Evolutionary conservation across 2,888 invertebrate genomes (phyloP), one percentile per base, ranked within the genome.

Genomic region (Aethes cnicana): DNA sequence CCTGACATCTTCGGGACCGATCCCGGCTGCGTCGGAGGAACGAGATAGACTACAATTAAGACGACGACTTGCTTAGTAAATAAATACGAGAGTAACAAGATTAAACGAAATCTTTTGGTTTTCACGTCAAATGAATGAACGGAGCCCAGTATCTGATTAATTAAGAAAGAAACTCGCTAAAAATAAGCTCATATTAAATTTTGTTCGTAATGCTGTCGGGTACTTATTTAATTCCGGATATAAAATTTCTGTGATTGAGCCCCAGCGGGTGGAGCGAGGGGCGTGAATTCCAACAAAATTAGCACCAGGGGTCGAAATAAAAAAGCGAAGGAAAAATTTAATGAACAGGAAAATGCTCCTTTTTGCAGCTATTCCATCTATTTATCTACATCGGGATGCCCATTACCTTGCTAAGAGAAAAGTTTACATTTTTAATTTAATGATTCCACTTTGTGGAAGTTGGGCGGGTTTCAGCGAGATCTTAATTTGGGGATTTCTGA

Each of bases 271-370:
- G 84, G 83, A 80, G 81, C 73, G 81, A 84, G 85, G 90, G 90
- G 90, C 90, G 90, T 88, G 90, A 90, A 90, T 90, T 90, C 90
- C 90, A 84, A 87, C 89, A 86, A 90, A 90, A 90, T 90, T 90
- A 90, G 90, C 90, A 89, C 90, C 86, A 87, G 90, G 90, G 88
- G 90, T 87, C 85, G 88, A 87, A 89, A 89, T 88, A 88, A 89
- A 89, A 89, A 88, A 86, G 84, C 85, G 85, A 87, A 87, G 82
- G 88, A 90, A 90, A 90, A 90, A 90, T 90, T 90, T 90, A 90
- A 90, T 90, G 90, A 90, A 90, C 90, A 90, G 90, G 90, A 90
- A 90, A 90, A 90, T 90, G 88, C 86, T 88, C 86, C 89, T 89
- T 89, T 87, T 89, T 87, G 87, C 87, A 88, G 87, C 88, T 90